Percentiles rank a stretch among this genome's conserved stretches.
phyloP scores from a whole-genome alignment of 2,797 vertebrate species.

The Gobionotothen gibberifrons region DNA sequence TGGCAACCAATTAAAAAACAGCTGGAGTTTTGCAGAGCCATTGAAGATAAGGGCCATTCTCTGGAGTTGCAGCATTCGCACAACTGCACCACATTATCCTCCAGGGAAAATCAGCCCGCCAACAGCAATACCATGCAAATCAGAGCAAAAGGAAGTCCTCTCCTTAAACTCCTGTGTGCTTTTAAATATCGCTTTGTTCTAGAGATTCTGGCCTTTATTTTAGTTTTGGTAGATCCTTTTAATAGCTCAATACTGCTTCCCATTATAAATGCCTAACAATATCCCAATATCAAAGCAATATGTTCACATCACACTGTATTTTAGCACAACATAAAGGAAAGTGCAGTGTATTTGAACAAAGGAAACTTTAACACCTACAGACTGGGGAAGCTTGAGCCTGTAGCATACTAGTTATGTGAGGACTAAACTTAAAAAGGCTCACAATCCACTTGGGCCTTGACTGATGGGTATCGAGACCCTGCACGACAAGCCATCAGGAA shows the following conservation, averaged over 20 bases:
- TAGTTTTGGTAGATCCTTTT: constrained; percentile 17
- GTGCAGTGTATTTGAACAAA: constrained; percentile 25
- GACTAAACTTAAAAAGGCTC: constrained; percentile 34
- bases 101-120: constrained; percentile 71
- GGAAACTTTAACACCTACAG: not conserved
- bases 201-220: constrained; percentile 34
- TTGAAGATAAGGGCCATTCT: constrained; percentile 79
- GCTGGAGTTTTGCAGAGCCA: constrained; percentile 79
- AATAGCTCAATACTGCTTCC: constrained; percentile 13
- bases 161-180: constrained; percentile 34
- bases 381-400: not conserved
- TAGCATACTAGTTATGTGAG: constrained; percentile 17
- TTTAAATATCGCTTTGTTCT: constrained; percentile 54
- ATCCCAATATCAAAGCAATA: constrained; percentile 17
- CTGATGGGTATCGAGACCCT: constrained; percentile 57
- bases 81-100: constrained; percentile 72
- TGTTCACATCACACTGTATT: constrained; percentile 8
- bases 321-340: not conserved
- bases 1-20: constrained; percentile 80
- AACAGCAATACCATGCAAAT: constrained; percentile 60
- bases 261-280: constrained; percentile 25
- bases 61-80: constrained; percentile 68
- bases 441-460: constrained; percentile 48
- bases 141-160: constrained; percentile 49
- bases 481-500: constrained; percentile 58